These are phyloP conservation scores for Odontomachus brunneus DNA, from an alignment of 1,140 invertebrate genomes.

Conservation along the genomic window DNA sequence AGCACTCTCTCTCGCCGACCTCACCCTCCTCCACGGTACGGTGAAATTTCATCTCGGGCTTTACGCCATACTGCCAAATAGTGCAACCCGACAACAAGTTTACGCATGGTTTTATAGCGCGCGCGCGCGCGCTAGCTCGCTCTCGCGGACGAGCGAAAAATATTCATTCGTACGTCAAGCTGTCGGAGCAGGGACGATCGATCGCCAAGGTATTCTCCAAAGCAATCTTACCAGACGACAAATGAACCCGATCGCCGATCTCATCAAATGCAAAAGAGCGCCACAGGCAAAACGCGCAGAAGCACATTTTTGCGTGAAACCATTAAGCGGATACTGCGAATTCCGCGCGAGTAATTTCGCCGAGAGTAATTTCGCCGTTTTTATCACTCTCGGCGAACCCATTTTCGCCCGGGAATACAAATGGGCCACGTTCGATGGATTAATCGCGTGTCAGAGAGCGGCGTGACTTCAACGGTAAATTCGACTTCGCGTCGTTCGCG, in stretches of 20 bases:
- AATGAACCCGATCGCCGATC: slow-evolving; percentile 21
- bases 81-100: slow-evolving; percentile 40
- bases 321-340: slow-evolving; percentile 57
- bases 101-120: slow-evolving; percentile 44
- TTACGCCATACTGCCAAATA: slow-evolving; percentile 43
- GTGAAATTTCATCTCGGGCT: slow-evolving; percentile 53
- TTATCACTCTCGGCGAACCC: slow-evolving; percentile 57
- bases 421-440: slow-evolving; percentile 59
- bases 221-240: slow-evolving; percentile 29
- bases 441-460: slow-evolving; percentile 59
- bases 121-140: background rate
- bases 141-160: slow-evolving; percentile 6
- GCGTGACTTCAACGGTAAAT: slow-evolving; percentile 52
- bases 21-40: slow-evolving; percentile 14
- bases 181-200: slow-evolving; percentile 32
- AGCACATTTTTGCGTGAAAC: slow-evolving; percentile 54
- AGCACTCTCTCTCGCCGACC: slow-evolving; percentile 8
- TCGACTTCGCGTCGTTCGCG: slow-evolving; percentile 31
- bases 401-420: slow-evolving; percentile 56
- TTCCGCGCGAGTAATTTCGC: slow-evolving; percentile 55
- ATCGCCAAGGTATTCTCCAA: slow-evolving; percentile 16
- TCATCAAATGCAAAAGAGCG: slow-evolving; percentile 36
- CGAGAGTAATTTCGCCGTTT: slow-evolving; percentile 54
- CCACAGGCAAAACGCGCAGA: slow-evolving; percentile 4
- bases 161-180: slow-evolving; percentile 21